Evolutionary conservation across 2,113 vertebrate species (phyloP).

Genomic region (Caranx melampygus): DNA sequence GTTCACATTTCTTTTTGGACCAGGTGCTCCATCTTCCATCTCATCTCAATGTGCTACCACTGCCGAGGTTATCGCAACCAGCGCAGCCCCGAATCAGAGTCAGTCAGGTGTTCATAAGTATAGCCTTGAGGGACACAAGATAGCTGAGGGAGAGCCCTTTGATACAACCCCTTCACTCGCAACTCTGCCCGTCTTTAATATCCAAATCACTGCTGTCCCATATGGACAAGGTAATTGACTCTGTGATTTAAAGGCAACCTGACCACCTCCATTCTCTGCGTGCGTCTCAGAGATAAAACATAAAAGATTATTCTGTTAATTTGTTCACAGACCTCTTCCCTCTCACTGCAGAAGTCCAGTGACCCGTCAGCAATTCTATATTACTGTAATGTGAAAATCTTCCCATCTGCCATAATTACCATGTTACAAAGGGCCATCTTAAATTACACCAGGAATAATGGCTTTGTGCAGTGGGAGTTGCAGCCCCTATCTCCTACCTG

Average conservation of each 20-base stretch:
- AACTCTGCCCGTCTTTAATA: slow-evolving; percentile 72
- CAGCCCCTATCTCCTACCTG: slow-evolving; percentile 15
- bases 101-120: slow-evolving; percentile 81
- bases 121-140: slow-evolving; percentile 66
- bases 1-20: slow-evolving; percentile 41
- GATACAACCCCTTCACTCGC: slow-evolving; percentile 71
- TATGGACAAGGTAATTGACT: slow-evolving; percentile 84
- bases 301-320: slow-evolving; percentile 83
- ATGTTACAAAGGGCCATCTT: slow-evolving; percentile 71
- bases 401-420: slow-evolving; percentile 80
- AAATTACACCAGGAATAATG: slow-evolving; percentile 75
- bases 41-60: slow-evolving; percentile 52
- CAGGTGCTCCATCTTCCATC: slow-evolving; percentile 68
- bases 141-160: slow-evolving; percentile 67
- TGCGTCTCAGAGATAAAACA: slow-evolving; percentile 85
- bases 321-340: slow-evolving; percentile 68
- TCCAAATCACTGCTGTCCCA: slow-evolving; percentile 80
- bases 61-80: slow-evolving; percentile 65
- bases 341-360: slow-evolving; percentile 66
- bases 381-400: slow-evolving; percentile 79
- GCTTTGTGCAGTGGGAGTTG: slow-evolving; percentile 62
- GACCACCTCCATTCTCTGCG: slow-evolving; percentile 66
- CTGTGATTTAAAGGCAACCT: slow-evolving; percentile 79
- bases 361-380: slow-evolving; percentile 80
- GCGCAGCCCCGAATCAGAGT: slow-evolving; percentile 58